A percentile compares a stretch with the other conserved stretches of the same genome.
phyloP scores from a whole-genome alignment of 2,797 vertebrate species.

The Sciurus carolinensis region DNA sequence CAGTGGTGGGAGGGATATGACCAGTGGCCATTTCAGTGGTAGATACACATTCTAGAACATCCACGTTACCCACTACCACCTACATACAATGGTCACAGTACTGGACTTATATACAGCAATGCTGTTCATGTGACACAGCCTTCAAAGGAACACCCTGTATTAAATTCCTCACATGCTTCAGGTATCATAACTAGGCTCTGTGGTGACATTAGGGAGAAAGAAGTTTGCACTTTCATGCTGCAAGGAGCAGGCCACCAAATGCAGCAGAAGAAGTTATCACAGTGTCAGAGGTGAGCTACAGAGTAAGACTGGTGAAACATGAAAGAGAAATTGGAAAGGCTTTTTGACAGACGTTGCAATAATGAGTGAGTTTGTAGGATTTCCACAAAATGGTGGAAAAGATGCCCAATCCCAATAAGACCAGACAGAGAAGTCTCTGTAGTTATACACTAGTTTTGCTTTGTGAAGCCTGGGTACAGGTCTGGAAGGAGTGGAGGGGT shows the following conservation, averaged over 20 bases:
- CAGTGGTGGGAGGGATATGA: neutral
- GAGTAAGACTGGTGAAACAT: neutral
- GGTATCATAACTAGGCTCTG: neutral
- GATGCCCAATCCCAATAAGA: rapidly evolving
- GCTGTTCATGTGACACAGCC: no score
- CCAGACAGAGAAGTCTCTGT: neutral
- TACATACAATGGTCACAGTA: neutral
- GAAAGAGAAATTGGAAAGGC: neutral
- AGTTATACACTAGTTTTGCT: neutral
- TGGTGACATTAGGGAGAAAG: neutral
- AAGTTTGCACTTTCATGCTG: no score
- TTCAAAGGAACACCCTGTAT: neutral
- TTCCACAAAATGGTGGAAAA: neutral
- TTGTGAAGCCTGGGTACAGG: neutral
- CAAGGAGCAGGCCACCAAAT: neutral
- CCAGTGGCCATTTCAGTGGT: neutral
- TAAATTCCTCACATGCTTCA: neutral
- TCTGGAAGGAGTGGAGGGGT: neutral
- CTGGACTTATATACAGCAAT: no score
- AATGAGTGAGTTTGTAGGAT: neutral
- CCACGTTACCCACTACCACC: neutral
- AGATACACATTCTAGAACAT: neutral
- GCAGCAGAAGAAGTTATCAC: rapidly evolving
- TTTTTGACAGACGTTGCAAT: neutral
- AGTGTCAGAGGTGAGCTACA: neutral